These are phyloP conservation scores for Polypterus senegalus DNA, from an alignment of 2,113 vertebrate species.

Conservation along the genomic window DNA sequence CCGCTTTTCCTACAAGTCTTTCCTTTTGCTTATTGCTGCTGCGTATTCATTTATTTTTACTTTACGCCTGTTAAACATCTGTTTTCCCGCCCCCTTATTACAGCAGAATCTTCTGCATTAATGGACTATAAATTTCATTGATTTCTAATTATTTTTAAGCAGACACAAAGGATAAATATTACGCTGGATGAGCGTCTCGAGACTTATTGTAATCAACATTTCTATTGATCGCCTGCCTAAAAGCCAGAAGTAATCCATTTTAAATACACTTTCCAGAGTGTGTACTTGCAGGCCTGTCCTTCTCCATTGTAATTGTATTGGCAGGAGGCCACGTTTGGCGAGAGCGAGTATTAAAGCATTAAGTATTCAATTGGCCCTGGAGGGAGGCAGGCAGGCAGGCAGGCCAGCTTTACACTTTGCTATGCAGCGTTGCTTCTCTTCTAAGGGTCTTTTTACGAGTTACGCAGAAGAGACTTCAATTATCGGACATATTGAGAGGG, in stretches of 20 bases:
- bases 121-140: slow-evolving; percentile 70
- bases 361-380: background rate
- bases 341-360: slow-evolving; percentile 5
- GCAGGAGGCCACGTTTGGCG: slow-evolving; percentile 31
- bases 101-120: slow-evolving; percentile 13
- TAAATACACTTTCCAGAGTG: slow-evolving; percentile 59
- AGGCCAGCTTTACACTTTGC: too few relatives aligned
- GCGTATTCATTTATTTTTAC: slow-evolving; percentile 31
- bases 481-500: too few relatives aligned
- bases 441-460: too few relatives aligned
- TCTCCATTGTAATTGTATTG: slow-evolving; percentile 39
- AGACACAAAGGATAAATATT: slow-evolving; percentile 66
- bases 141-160: slow-evolving; percentile 86
- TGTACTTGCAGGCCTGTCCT: slow-evolving; percentile 25
- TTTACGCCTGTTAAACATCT: slow-evolving; percentile 21
- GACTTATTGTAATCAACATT: slow-evolving; percentile 67
- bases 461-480: too few relatives aligned
- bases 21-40: slow-evolving; percentile 29
- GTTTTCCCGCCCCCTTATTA: slow-evolving; percentile 33
- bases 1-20: too few relatives aligned
- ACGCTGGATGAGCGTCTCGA: slow-evolving; percentile 45
- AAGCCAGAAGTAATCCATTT: slow-evolving; percentile 78
- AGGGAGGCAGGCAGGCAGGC: background rate
- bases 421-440: too few relatives aligned
- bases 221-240: slow-evolving; percentile 67